Percentiles rank a stretch among this genome's conserved stretches.
Conservation (phyloP, 2,113 vertebrate species). For the Lepisosteus oculatus region DNA sequence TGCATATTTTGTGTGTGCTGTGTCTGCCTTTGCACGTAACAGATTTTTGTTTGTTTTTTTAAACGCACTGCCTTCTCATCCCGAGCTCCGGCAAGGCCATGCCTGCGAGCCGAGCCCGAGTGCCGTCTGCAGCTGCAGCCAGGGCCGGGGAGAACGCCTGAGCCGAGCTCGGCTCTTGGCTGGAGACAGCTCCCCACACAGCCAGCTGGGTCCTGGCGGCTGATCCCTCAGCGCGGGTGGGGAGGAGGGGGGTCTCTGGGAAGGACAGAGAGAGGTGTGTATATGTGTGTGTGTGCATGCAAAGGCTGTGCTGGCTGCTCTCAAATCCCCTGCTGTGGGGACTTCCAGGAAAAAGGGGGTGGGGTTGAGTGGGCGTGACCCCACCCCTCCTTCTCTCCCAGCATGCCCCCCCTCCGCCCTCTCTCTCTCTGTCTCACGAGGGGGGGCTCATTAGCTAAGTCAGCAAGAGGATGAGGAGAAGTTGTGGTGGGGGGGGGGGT, state of each 20-base stretch:
- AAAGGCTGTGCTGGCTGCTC: constrained; percentile 25
- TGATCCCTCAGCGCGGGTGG: not conserved
- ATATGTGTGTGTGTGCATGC: constrained; percentile 8
- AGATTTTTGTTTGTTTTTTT: no score
- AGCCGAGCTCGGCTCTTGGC: no score
- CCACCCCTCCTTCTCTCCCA: constrained; percentile 27
- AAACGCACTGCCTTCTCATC: no score
- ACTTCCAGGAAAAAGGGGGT: constrained; percentile 59
- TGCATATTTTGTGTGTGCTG: no score
- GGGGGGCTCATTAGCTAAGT: constrained; percentile 26
- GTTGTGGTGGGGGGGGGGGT: constrained; percentile 26
- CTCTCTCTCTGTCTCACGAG: constrained; percentile 40
- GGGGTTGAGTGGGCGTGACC: constrained; percentile 62
- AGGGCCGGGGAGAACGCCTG: no score
- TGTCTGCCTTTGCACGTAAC: no score
- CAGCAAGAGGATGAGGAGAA: not conserved
- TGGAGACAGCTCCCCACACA: no score
- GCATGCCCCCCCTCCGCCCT: constrained; percentile 19
- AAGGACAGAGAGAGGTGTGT: constrained; percentile 22
- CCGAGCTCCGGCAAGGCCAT: no score
- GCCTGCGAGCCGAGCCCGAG: no score
- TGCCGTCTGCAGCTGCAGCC: no score
- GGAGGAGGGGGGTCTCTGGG: not conserved
- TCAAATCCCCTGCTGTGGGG: constrained; percentile 30
- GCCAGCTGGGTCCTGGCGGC: not conserved